A percentile compares a stretch with the other conserved stretches of the same genome.
phyloP scores from a whole-genome alignment of 2,113 vertebrate genomes.

The Craseonycteris thonglongyai region DNA sequence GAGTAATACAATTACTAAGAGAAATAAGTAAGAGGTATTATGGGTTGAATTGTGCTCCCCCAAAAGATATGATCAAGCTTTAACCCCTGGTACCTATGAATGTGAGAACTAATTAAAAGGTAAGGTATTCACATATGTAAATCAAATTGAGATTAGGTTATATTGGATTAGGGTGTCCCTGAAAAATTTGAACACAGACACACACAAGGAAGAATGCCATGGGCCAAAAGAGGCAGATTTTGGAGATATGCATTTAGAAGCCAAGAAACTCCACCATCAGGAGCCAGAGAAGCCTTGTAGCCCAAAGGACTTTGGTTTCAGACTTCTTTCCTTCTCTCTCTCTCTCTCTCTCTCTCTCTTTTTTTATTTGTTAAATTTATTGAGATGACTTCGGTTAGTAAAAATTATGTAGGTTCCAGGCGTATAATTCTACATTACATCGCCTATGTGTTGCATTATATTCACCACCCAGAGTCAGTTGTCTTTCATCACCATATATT shows the following conservation, averaged over 20 bases:
- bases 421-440: too few species aligned
- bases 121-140: background rate
- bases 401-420: too few species aligned
- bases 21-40: background rate
- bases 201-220: background rate
- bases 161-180: background rate
- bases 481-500: too few species aligned
- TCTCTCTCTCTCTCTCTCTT: too few species aligned
- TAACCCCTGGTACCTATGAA: background rate
- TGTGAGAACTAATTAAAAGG: background rate
- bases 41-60: background rate
- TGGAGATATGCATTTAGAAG: background rate
- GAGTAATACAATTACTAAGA: background rate
- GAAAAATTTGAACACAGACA: background rate
- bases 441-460: too few species aligned
- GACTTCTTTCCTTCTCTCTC: too few species aligned
- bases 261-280: too few species aligned
- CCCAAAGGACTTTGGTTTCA: too few species aligned
- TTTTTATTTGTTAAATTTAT: too few species aligned
- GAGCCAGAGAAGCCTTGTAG: too few species aligned
- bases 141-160: background rate
- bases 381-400: too few species aligned
- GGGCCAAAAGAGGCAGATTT: background rate
- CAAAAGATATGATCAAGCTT: background rate
- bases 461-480: too few species aligned